These are phyloP conservation scores for Eolophus roseicapilla DNA, from an alignment of 2,113 vertebrate species.

Conservation along the genomic window DNA sequence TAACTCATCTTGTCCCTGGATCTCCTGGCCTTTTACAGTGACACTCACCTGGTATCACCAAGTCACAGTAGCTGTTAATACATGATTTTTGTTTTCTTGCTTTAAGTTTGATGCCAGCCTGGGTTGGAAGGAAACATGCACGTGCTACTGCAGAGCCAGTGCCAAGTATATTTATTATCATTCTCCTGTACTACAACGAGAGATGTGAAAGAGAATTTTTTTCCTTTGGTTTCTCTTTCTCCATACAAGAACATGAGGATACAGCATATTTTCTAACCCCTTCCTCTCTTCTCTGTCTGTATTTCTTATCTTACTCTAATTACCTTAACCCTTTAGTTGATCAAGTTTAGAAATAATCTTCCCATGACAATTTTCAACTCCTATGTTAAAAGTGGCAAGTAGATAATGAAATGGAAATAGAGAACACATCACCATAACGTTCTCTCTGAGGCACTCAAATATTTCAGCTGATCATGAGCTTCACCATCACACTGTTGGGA, in stretches of 20 bases:
- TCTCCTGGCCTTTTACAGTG: background rate
- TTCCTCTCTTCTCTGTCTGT: background rate
- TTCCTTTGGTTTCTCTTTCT: background rate
- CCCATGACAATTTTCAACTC: background rate
- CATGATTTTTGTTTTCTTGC: background rate
- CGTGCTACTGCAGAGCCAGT: background rate
- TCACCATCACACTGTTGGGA: background rate
- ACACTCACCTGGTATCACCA: background rate
- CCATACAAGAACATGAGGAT: background rate
- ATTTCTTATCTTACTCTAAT: background rate
- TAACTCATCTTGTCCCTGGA: background rate
- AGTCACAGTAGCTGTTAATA: background rate
- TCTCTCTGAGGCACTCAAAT: background rate
- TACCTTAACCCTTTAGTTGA: slow-evolving; percentile 3
- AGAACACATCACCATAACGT: background rate
- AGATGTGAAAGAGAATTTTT: background rate
- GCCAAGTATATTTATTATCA: background rate
- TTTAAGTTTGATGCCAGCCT: background rate
- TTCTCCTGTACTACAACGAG: background rate
- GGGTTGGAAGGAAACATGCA: background rate
- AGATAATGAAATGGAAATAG: background rate
- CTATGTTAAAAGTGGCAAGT: background rate
- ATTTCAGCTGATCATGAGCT: background rate
- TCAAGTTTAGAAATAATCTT: background rate
- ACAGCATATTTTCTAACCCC: background rate